phyloP scores from a whole-genome alignment of 1,140 invertebrate genomes.

The Papilio xuthus region DNA sequence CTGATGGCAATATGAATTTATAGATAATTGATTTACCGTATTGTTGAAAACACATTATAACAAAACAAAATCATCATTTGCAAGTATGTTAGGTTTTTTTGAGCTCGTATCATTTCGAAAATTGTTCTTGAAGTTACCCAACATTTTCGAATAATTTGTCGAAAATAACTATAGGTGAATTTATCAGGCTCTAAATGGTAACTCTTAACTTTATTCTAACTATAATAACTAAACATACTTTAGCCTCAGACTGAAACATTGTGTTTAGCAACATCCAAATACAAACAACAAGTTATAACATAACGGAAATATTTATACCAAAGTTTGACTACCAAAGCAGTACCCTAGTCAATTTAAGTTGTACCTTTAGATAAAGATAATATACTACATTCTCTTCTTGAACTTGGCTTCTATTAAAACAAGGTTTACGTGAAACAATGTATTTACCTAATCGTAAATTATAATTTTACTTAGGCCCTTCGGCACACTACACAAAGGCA shows the following conservation, averaged over 20 bases:
- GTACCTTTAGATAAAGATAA: not conserved
- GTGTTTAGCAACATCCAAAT: not conserved
- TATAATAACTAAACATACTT: not conserved
- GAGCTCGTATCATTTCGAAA: no score
- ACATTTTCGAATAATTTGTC: no score
- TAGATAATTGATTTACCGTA: no score
- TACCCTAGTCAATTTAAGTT: not conserved
- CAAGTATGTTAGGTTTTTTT: no score
- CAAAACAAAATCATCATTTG: no score
- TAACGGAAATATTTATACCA: conserved; percentile 9
- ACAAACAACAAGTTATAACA: conserved; percentile 17
- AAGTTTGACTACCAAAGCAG: not conserved
- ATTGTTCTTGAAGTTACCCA: no score
- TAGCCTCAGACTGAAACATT: not conserved
- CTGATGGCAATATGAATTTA: not conserved
- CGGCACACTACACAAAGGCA: no score
- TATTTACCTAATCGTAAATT: no score
- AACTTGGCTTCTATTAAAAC: not conserved
- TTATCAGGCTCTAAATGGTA: not conserved
- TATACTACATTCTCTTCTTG: no score
- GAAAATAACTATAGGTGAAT: not conserved
- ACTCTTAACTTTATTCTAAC: not conserved
- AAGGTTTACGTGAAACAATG: not conserved
- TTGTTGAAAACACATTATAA: no score
- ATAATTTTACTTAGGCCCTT: no score